phyloP scores from a whole-genome alignment of 2,888 invertebrate species.

The Ormyrus rosae region DNA sequence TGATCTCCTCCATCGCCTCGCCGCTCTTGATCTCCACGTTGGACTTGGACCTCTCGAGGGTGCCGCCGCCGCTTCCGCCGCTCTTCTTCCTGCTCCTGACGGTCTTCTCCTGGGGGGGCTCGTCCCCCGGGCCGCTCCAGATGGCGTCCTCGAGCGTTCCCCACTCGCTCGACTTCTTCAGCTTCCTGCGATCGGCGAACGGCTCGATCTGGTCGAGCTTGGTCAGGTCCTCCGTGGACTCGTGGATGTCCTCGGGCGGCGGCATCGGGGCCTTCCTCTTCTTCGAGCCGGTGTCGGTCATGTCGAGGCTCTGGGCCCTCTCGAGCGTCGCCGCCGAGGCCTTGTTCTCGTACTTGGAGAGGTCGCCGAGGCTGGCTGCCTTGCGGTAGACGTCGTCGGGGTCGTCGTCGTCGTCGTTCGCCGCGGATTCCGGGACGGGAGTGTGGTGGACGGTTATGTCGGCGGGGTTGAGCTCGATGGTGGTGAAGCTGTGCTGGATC shows the following conservation, averaged over 20 bases:
- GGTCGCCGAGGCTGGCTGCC: conserved; percentile 87
- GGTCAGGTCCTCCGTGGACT: conserved; percentile 72
- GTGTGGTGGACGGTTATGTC: conserved; percentile 86
- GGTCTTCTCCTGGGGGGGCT: conserved; percentile 66
- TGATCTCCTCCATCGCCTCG: conserved; percentile 51
- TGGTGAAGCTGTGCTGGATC: conserved; percentile 77
- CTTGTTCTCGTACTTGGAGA: conserved; percentile 82
- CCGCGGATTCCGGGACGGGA: conserved; percentile 74
- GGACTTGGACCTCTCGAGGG: conserved; percentile 81
- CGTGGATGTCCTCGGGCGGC: conserved; percentile 72
- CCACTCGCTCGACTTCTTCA: conserved; percentile 87
- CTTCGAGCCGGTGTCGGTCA: conserved; percentile 80
- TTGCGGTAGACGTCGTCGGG: conserved; percentile 82
- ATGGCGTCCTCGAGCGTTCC: conserved; percentile 86
- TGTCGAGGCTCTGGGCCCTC: conserved; percentile 88
- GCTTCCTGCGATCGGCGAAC: conserved; percentile 80
- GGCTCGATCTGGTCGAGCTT: conserved; percentile 82
- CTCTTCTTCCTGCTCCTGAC: conserved; percentile 63
- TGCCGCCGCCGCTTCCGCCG: conserved; percentile 71
- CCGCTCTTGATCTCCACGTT: conserved; percentile 80
- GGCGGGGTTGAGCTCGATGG: conserved; percentile 85
- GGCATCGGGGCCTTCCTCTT: conserved; percentile 82
- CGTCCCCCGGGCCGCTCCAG: conserved; percentile 77
- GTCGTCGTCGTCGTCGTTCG: conserved; percentile 76
- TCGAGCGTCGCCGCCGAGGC: conserved; percentile 82